These are phyloP conservation scores for Otis tarda DNA, from an alignment of 2,113 vertebrate genomes.

Conservation along the genomic window DNA sequence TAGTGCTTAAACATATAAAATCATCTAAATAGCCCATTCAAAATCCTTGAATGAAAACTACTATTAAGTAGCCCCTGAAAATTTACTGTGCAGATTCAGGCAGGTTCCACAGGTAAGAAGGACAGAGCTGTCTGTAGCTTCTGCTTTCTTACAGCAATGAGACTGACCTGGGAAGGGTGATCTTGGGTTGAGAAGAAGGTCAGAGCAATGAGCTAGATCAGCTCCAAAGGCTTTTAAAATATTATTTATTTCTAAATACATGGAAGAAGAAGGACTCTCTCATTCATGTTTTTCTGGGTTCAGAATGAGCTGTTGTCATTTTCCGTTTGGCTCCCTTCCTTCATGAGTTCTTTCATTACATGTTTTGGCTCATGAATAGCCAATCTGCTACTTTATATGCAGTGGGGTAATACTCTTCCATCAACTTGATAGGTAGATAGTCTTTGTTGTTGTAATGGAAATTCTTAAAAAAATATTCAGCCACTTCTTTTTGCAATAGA, in stretches of 20 bases:
- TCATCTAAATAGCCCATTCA: background rate
- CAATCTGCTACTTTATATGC: background rate
- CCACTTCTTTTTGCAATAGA: background rate
- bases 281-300: background rate
- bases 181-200: background rate
- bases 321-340: background rate
- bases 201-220: background rate
- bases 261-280: background rate
- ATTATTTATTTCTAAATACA: background rate
- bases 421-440: background rate
- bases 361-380: background rate
- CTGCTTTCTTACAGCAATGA: background rate
- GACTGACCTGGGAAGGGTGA: background rate
- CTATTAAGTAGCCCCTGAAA: background rate
- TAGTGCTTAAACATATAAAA: background rate
- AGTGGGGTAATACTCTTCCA: background rate
- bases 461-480: background rate
- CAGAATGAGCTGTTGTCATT: background rate
- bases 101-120: background rate
- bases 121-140: background rate
- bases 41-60: background rate
- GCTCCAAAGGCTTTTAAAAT: background rate
- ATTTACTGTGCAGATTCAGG: background rate
- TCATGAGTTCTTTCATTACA: background rate
- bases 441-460: background rate